Percentiles rank a stretch among this genome's conserved stretches.
phyloP scores from a whole-genome alignment of 2,888 invertebrate species.

The Cheilosia impressa region DNA sequence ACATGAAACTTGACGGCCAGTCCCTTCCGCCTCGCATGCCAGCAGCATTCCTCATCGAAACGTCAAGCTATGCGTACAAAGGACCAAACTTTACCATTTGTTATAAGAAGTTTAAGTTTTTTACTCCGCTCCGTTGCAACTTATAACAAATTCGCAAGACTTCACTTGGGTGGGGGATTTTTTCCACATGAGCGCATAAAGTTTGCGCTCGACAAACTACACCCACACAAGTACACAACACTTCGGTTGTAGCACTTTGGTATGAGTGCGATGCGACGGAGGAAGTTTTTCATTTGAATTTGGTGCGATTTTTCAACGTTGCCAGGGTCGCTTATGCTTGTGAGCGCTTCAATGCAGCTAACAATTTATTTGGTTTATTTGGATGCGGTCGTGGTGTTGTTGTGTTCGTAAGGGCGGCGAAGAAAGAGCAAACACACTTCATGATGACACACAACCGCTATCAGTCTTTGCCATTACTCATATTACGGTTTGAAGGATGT shows the following conservation, averaged over 20 bases:
- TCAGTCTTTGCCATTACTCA: constrained; percentile 73
- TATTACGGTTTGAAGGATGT: constrained; percentile 72
- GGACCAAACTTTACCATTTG: too few species aligned
- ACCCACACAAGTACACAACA: constrained; percentile 15
- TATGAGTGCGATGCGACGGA: constrained; percentile 2
- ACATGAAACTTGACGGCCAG: too few species aligned
- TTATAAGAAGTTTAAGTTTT: too few species aligned
- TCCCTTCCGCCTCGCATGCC: too few species aligned
- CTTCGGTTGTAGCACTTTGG: constrained; percentile 28
- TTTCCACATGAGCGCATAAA: constrained; percentile 26
- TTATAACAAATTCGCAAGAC: constrained; percentile 41
- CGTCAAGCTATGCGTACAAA: too few species aligned
- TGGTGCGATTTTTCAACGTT: constrained; percentile 19
- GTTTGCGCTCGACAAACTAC: constrained; percentile 53
- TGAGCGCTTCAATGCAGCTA: constrained; percentile 39
- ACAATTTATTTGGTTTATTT: constrained; percentile 68
- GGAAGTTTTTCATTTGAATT: constrained; percentile 50
- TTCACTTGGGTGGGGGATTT: constrained; percentile 11
- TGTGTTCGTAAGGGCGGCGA: background rate
- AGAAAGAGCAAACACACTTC: constrained; percentile 62
- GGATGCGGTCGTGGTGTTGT: constrained; percentile 37
- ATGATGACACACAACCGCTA: constrained; percentile 62
- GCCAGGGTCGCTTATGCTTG: constrained; percentile 8
- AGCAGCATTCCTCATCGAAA: too few species aligned
- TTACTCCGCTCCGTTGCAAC: constrained; percentile 12